phyloP scores from a whole-genome alignment of 2,888 invertebrate genomes.

The Hoplodrina ambigua region DNA sequence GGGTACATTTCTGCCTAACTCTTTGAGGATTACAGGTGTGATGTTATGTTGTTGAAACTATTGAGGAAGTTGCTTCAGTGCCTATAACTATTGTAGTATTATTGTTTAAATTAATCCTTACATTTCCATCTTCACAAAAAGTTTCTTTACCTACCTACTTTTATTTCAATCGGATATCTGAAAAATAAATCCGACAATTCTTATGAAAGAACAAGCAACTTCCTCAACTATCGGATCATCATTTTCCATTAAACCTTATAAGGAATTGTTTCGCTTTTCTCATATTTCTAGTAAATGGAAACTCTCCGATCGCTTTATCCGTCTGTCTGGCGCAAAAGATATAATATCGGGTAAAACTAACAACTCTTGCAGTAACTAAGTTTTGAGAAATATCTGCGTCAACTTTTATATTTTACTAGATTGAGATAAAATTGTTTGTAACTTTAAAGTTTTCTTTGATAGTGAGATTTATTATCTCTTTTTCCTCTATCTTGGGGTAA shows the following conservation, averaged over 20 bases:
- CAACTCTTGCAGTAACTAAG: constrained; percentile 35
- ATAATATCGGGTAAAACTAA: constrained; percentile 47
- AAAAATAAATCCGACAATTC: constrained; percentile 33
- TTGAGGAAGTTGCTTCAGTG: too few species aligned
- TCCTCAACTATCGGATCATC: constrained; percentile 57
- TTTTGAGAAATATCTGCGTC: constrained; percentile 45
- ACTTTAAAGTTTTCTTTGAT: constrained; percentile 22
- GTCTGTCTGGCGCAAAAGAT: constrained; percentile 37
- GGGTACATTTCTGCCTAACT: too few species aligned
- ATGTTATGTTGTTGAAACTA: too few species aligned
- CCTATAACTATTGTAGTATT: too few species aligned
- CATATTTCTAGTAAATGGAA: constrained; percentile 54
- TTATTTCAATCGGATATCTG: constrained; percentile 27
- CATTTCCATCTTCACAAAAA: background rate
- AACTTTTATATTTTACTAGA: constrained; percentile 37
- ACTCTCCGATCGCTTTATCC: constrained; percentile 49
- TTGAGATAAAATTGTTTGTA: constrained; percentile 13
- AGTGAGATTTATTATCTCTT: constrained; percentile 2
- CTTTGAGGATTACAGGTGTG: too few species aligned
- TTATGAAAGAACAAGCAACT: constrained; percentile 44
- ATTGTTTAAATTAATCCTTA: background rate
- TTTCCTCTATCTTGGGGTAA: background rate
- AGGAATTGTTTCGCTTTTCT: constrained; percentile 51
- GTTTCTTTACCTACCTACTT: background rate
- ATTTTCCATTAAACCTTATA: constrained; percentile 57